Evolutionary conservation across 1,140 invertebrate genomes (phyloP), one percentile per base, ranked within the genome.

Genomic region (Pseudomyrmex pallidus): DNA sequence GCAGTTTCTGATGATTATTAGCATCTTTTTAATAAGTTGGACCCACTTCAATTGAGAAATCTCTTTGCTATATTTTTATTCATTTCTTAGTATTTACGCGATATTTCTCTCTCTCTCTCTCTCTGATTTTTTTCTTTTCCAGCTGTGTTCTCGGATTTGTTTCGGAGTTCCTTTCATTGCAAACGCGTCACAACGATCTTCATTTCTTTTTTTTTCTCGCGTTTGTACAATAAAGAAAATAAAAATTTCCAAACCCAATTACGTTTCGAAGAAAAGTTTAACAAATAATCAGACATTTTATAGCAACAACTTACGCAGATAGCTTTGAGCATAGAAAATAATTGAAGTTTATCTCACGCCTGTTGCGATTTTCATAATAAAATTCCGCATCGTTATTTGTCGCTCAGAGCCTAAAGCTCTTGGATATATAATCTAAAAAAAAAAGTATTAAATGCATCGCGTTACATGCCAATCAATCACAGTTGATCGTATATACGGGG

Each of bases 381-480:
- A 64, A 64, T 66, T 76, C 22, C 12, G 15, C 13, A 48, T 74
- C 20, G 73, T 17, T 77, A 68, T 77, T 67, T 57, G 46, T 44
- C 35, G 50, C 35, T 77, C 52, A 22, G 20, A 22, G 20, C 56
- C 56, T 56, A 46, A 22, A 46, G 17, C 35, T 52, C n/a, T 17
- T 22, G 35, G 17, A 13, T n/a, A n/a, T 54, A 17, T 17, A 64
- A 46, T 56, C 2, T 9, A 25, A 67, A 67, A 56, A 25, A 67
- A 67, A 56, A 67, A 68, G 10, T n/a, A 67, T 20, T 56, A 57
- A 54, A 68, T n/a, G n/a, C 52, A 46, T 57, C 63, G n/a, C 64
- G 64, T 46, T 70, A 78, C 5, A 35, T 35, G 35, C 63, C 76
- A 59, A 68, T 78, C 76, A 59, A 68, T 78, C 76, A 70, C 48